Conservation (phyloP, 1,140 invertebrate species). For the Heterodera schachtii region DNA sequence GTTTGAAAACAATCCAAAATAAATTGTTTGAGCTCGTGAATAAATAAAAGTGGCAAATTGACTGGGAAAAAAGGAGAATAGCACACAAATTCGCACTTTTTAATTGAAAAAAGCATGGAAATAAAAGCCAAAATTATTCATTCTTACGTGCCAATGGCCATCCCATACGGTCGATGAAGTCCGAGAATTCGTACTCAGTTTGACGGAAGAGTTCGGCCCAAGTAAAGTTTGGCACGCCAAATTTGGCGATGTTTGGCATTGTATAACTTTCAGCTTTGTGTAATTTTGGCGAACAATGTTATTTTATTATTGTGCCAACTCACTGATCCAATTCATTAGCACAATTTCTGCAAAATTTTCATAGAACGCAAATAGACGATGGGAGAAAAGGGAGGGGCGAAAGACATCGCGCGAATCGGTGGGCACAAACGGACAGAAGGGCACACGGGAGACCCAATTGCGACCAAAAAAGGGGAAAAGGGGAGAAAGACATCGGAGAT, state of each 20-base stretch:
- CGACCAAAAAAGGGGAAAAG: constrained; percentile 13
- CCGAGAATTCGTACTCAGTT: constrained; percentile 19
- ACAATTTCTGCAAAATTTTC: constrained; percentile 25
- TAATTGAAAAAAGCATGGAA: too few species aligned
- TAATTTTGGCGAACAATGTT: too few species aligned
- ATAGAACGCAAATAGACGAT: constrained; percentile 29
- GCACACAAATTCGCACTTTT: too few species aligned
- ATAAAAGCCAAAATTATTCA: not conserved
- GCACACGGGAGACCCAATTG: constrained; percentile 27
- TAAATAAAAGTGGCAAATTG: too few species aligned
- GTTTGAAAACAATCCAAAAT: too few species aligned
- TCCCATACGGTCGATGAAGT: constrained; percentile 29
- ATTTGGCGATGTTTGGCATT: constrained; percentile 33
- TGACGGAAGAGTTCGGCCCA: constrained; percentile 21
- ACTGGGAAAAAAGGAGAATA: too few species aligned
- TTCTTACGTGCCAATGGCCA: constrained; percentile 22
- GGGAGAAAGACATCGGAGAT: not conserved
- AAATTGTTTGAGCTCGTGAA: too few species aligned
- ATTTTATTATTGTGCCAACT: not conserved
- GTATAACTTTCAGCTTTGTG: constrained; percentile 20
- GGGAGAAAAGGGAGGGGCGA: not conserved
- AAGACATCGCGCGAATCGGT: constrained; percentile 10
- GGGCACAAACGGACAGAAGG: constrained; percentile 29
- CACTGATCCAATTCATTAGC: constrained; percentile 25
- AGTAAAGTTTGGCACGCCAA: constrained; percentile 31